These are phyloP conservation scores for Drosophila picticornis DNA, from an alignment of 2,888 invertebrate genomes.

Conservation along the genomic window DNA sequence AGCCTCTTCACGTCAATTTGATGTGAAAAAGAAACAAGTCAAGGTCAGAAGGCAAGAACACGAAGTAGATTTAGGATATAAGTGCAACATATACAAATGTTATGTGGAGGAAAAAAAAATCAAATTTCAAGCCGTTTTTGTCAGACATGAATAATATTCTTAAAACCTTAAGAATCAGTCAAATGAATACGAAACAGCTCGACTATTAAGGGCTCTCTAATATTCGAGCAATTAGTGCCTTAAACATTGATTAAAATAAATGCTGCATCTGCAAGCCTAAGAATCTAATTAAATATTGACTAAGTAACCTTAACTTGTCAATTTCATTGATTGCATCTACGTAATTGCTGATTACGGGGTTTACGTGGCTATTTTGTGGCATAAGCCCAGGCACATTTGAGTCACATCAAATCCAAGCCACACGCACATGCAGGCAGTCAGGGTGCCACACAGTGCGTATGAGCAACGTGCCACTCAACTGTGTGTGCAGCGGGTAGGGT, in stretches of 20 bases:
- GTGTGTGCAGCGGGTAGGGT: background rate
- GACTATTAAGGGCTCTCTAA: background rate
- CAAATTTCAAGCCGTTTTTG: background rate
- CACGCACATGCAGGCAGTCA: background rate
- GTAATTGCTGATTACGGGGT: conserved; percentile 11
- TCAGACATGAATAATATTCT: background rate
- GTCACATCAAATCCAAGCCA: conserved; percentile 12
- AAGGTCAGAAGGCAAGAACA: background rate
- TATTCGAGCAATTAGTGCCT: background rate
- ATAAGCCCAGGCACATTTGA: conserved; percentile 22
- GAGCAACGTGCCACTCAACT: conserved; percentile 32
- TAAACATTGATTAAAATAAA: background rate
- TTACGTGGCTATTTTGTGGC: conserved; percentile 23
- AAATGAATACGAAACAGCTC: background rate
- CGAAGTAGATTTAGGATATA: background rate
- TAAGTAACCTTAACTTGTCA: background rate
- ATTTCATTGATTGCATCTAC: conserved; percentile 14
- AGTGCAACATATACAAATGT: background rate
- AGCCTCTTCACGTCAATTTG: background rate
- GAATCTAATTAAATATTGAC: background rate
- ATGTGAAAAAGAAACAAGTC: background rate
- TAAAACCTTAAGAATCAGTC: background rate
- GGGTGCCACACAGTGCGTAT: conserved; percentile 42
- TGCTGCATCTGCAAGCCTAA: too few relatives aligned
- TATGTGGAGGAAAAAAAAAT: background rate